These are phyloP conservation scores for Drepana arcuata DNA, from an alignment of 1,140 invertebrate species.

Conservation along the genomic window DNA sequence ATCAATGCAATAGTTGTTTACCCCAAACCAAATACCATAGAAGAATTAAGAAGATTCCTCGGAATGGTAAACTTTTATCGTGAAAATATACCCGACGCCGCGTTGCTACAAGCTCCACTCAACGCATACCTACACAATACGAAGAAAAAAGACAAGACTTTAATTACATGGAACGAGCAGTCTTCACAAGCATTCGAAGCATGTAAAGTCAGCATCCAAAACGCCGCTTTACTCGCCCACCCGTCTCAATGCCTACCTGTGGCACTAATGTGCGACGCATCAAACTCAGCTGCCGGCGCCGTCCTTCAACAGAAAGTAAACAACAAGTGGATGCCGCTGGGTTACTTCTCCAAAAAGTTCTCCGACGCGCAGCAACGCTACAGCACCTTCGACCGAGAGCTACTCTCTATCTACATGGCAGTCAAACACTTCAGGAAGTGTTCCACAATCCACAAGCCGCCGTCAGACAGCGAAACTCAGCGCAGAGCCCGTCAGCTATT, in stretches of 20 bases:
- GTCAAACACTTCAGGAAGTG: background rate
- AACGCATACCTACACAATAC: constrained; percentile 4
- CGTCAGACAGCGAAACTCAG: too few species aligned
- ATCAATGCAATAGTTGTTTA: constrained; percentile 2
- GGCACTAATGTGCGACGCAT: constrained; percentile 4
- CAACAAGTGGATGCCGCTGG: background rate
- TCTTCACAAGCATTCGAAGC: background rate
- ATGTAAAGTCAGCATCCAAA: constrained; percentile 2
- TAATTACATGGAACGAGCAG: background rate
- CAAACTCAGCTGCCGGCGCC: constrained; percentile 1
- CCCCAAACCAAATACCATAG: constrained; percentile 1
- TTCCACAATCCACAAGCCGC: background rate
- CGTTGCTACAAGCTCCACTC: background rate
- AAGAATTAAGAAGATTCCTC: constrained; percentile 4
- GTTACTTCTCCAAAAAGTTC: constrained; percentile 3
- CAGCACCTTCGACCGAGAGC: background rate
- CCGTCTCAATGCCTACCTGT: background rate
- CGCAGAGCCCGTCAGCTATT: background rate
- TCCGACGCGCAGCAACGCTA: constrained; percentile 2
- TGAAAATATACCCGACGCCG: constrained; percentile 2
- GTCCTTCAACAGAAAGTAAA: constrained; percentile 1
- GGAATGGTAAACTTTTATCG: constrained; percentile 11
- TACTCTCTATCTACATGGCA: background rate
- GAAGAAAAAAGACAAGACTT: constrained; percentile 1
- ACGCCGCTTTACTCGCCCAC: background rate